Evolutionary conservation across 2,888 invertebrate species (phyloP), one percentile per base, ranked within the genome.

Genomic region (Phania funesta): DNA sequence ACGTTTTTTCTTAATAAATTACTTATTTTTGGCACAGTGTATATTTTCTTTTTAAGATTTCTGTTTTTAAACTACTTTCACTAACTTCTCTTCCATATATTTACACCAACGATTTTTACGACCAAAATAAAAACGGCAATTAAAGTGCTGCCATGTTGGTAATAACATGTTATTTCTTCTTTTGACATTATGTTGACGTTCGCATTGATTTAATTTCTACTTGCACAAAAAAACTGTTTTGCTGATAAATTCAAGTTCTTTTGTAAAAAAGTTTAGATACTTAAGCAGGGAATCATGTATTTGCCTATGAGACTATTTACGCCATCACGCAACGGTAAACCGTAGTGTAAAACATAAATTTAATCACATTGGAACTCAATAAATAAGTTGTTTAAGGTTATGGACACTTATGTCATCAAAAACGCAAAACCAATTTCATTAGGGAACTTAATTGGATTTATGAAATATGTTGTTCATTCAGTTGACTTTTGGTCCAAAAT

Each of bases 361-460:
- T 18, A 44, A 3, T 6, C 9, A n/a, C 3, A 22, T 44, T 26
- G 26, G 9, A 41, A 41, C 32, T 52, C 58, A 48, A 48, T 22
- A 20, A 29, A 38, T 29, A 35, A 4, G 1, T 13, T n/a, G 32
- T 11, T 22, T 8, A 24, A 89, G 91, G 90, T 90, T 90, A 90
- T 87, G 88, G 84, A 84, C 84, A 86, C 89, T 90, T 90, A 90
- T 90, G 89, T 90, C 90, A 90, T 89, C 89, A 82, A 54, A 38
- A 75, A 24, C 9, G 26, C 65, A 84, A 76, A 73, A 75, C 58
- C 26, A 44, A 38, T 32, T 6, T 32, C 3, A 20, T 20, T 0
- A 18, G 29, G 11, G 56, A 73, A 41, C 60, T 13, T 44, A 44
- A 44, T 16, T 8, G 26, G 4, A 6, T 26, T 6, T 26, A 6